Evolutionary conservation across 1,140 invertebrate species (phyloP).

Genomic region (Drosophila ohnishii): DNA sequence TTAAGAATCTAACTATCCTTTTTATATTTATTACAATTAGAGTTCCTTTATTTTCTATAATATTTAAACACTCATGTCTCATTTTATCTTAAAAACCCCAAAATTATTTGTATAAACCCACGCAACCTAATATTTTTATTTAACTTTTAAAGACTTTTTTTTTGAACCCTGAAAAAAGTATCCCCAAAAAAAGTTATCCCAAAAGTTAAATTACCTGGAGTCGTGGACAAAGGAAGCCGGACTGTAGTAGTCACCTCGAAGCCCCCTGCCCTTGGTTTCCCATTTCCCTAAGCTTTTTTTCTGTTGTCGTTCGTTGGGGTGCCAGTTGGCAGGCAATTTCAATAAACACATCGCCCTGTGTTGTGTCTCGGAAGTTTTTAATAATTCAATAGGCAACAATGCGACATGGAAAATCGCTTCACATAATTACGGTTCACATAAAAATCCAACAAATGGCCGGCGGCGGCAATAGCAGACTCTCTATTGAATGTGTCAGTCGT

Average conservation of each 20-base stretch:
- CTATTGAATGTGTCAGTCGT: constrained; percentile 26
- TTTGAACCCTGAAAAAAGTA: background rate
- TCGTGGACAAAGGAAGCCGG: constrained; percentile 16
- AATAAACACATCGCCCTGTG: constrained; percentile 33
- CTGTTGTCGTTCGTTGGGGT: background rate
- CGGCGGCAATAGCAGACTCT: constrained; percentile 3
- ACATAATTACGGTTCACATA: constrained; percentile 59
- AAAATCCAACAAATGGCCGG: constrained; percentile 47
- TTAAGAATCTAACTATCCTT: too few species aligned
- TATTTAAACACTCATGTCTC: too few species aligned
- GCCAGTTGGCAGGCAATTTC: constrained; percentile 49
- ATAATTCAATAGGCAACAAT: constrained; percentile 57
- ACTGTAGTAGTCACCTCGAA: constrained; percentile 6
- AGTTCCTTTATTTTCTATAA: background rate
- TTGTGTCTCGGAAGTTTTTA: constrained; percentile 39
- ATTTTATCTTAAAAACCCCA: too few species aligned
- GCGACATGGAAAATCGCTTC: constrained; percentile 57
- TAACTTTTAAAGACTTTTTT: background rate
- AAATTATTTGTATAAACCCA: background rate
- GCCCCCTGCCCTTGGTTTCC: background rate
- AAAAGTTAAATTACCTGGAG: constrained; percentile 22
- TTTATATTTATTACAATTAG: too few species aligned
- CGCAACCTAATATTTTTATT: background rate
- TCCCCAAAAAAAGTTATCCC: background rate
- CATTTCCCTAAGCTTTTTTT: constrained; percentile 25